These are phyloP conservation scores for Atherinomorus stipes DNA, from an alignment of 2,113 vertebrate species.

Conservation along the genomic window DNA sequence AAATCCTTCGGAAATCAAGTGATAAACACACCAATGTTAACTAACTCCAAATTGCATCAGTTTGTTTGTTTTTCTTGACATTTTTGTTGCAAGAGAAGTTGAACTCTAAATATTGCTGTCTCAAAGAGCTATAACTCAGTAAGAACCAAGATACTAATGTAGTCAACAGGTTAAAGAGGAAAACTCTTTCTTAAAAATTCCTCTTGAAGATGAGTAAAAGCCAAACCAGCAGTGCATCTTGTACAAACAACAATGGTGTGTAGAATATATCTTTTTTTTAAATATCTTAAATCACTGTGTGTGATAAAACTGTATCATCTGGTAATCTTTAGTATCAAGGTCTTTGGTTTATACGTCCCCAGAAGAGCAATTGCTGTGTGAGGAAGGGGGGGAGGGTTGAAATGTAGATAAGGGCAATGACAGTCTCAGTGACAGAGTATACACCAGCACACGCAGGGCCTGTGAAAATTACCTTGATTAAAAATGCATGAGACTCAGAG, in stretches of 20 bases:
- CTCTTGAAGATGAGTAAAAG: slow-evolving; percentile 31
- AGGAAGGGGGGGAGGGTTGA: slow-evolving; percentile 39
- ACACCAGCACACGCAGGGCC: slow-evolving; percentile 57
- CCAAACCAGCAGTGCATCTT: background rate
- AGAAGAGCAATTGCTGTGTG: slow-evolving; percentile 58
- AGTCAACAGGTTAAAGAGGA: background rate
- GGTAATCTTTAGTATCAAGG: slow-evolving; percentile 56
- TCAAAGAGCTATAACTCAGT: slow-evolving; percentile 14
- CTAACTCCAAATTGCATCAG: too few species aligned
- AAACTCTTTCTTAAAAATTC: slow-evolving; percentile 8
- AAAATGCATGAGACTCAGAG: slow-evolving; percentile 83
- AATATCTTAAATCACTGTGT: slow-evolving; percentile 22
- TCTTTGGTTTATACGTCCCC: slow-evolving; percentile 54
- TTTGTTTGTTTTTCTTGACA: too few species aligned
- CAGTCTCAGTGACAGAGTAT: slow-evolving; percentile 55
- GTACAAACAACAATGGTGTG: slow-evolving; percentile 15
- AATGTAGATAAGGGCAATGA: slow-evolving; percentile 57
- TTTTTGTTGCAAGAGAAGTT: too few species aligned
- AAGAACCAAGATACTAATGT: background rate
- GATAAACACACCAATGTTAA: too few species aligned
- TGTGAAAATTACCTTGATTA: slow-evolving; percentile 84
- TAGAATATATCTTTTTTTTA: slow-evolving; percentile 12
- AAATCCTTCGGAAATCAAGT: too few species aligned
- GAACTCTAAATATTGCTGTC: background rate
- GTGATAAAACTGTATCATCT: slow-evolving; percentile 61